Conservation (phyloP, 2,888 invertebrate species). For the Andrena minutula region DNA sequence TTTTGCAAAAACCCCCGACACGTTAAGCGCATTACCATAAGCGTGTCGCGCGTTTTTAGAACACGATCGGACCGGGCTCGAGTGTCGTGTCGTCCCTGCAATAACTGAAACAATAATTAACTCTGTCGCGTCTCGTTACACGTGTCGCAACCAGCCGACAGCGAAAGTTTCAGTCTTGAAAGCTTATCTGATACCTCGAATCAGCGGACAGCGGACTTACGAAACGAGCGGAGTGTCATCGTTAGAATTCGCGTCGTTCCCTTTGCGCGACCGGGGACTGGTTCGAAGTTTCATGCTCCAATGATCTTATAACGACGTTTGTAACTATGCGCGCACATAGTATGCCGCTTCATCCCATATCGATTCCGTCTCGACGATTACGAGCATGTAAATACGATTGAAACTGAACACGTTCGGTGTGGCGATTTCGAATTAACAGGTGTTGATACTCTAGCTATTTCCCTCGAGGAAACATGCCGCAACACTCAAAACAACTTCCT, state of each 20-base stretch:
- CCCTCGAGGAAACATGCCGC: no score
- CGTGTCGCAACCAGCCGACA: conserved; percentile 31
- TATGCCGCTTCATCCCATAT: conserved; percentile 32
- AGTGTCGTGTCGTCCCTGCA: conserved; percentile 32
- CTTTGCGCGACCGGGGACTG: conserved; percentile 1
- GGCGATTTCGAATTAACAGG: no score
- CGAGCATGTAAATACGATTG: conserved; percentile 1
- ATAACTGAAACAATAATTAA: conserved; percentile 61
- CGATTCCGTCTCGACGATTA: conserved; percentile 9
- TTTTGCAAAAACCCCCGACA: conserved; percentile 1
- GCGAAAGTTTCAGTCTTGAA: conserved; percentile 57
- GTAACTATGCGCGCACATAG: conserved; percentile 17
- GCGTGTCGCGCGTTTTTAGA: conserved; percentile 29
- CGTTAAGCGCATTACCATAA: conserved; percentile 41
- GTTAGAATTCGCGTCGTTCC: conserved; percentile 52
- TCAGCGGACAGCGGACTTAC: conserved; percentile 45
- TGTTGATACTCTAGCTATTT: no score
- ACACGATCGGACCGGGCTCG: conserved; percentile 7
- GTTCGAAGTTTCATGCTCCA: conserved; percentile 45
- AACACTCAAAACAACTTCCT: no score
- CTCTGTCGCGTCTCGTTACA: conserved; percentile 56
- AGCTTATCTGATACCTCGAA: conserved; percentile 54
- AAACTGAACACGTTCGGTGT: no score
- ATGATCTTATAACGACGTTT: conserved; percentile 52
- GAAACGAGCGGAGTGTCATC: conserved; percentile 53